phyloP scores from a whole-genome alignment of 1,140 invertebrate genomes.

The Musca vetustissima region DNA sequence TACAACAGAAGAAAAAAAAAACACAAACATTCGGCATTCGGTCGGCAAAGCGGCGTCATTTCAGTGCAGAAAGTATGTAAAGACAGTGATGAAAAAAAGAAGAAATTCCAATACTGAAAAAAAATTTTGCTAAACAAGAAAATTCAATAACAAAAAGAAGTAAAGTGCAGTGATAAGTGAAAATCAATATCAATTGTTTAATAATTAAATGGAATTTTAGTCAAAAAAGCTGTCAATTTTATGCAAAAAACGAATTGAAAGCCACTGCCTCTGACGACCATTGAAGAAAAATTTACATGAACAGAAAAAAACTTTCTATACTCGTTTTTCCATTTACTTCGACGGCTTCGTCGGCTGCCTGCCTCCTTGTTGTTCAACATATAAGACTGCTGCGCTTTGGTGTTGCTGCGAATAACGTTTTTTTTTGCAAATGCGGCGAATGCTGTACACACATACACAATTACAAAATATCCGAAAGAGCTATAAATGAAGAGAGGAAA shows the following conservation, averaged over 20 bases:
- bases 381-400: no score
- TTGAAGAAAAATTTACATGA: neutral
- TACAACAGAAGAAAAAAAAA: conserved; percentile 7
- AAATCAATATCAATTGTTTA: neutral
- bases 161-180: neutral
- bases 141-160: no score
- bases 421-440: conserved; percentile 1
- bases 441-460: neutral
- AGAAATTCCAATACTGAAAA: conserved; percentile 16
- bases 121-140: conserved; percentile 7
- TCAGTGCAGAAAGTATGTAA: neutral
- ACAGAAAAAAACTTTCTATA: conserved; percentile 15
- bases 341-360: neutral
- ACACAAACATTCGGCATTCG: neutral
- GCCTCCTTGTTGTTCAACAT: neutral
- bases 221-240: neutral
- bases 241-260: no score
- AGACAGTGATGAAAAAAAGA: neutral
- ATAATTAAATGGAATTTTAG: neutral
- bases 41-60: conserved; percentile 11
- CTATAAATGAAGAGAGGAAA: neutral
- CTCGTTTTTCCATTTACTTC: conserved; percentile 1
- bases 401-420: neutral
- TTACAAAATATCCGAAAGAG: neutral
- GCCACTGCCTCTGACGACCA: no score